Conservation (phyloP, 2,113 vertebrate species). For the Syngnathus floridae region DNA sequence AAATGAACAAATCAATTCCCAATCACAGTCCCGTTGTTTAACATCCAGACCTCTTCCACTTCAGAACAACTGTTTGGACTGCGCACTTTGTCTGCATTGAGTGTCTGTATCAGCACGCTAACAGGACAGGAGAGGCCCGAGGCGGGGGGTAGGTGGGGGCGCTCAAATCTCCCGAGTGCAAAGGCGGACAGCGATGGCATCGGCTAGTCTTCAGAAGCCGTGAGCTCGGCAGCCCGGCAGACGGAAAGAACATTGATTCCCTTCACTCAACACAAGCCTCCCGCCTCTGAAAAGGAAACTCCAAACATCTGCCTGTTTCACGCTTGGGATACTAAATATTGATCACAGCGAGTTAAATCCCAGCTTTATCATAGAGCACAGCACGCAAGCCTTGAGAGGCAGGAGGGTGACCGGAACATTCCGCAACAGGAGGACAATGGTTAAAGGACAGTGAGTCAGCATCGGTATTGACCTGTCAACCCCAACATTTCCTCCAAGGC, state of each 20-base stretch:
- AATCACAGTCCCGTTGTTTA: slow-evolving; percentile 72
- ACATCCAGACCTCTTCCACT: slow-evolving; percentile 66
- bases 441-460: slow-evolving; percentile 52
- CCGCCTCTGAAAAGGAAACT: slow-evolving; percentile 82
- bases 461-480: slow-evolving; percentile 54
- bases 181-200: slow-evolving; percentile 46
- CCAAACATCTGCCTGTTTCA: slow-evolving; percentile 94
- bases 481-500: slow-evolving; percentile 38
- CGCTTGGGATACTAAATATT: slow-evolving; percentile 93
- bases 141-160: slow-evolving; percentile 2
- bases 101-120: slow-evolving; percentile 61
- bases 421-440: slow-evolving; percentile 53
- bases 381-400: slow-evolving; percentile 37
- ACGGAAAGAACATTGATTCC: slow-evolving; percentile 80
- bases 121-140: slow-evolving; percentile 60
- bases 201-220: slow-evolving; percentile 57
- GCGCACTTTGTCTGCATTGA: slow-evolving; percentile 47
- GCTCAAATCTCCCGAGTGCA: slow-evolving; percentile 50
- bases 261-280: slow-evolving; percentile 76
- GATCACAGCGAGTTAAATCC: slow-evolving; percentile 82
- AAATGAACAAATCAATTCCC: slow-evolving; percentile 76
- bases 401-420: slow-evolving; percentile 59
- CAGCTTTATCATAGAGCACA: slow-evolving; percentile 66
- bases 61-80: slow-evolving; percentile 64
- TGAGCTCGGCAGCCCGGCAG: slow-evolving; percentile 44